phyloP scores from a whole-genome alignment of 2,888 invertebrate species.

The Ferdinandea cuprea region DNA sequence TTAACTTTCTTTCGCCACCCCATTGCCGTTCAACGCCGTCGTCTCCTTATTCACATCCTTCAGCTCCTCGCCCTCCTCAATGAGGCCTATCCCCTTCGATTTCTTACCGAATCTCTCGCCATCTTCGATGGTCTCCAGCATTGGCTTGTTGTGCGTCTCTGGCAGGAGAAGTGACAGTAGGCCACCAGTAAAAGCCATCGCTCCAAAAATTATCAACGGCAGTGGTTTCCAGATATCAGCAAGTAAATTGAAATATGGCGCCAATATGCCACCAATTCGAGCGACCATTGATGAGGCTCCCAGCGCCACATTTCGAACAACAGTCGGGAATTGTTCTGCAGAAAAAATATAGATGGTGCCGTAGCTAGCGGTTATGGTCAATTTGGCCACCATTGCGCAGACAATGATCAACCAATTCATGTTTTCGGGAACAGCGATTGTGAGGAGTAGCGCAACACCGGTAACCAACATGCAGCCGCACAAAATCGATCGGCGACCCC shows the following conservation, averaged over 20 bases:
- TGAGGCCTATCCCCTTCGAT: constrained; percentile 62
- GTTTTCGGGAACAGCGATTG: constrained; percentile 85
- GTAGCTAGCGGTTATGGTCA: constrained; percentile 89
- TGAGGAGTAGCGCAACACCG: constrained; percentile 85
- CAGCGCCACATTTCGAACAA: constrained; percentile 92
- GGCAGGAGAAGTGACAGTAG: constrained; percentile 89
- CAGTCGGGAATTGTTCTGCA: constrained; percentile 90
- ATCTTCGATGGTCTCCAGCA: constrained; percentile 92
- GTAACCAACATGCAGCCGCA: constrained; percentile 88
- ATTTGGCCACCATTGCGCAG: constrained; percentile 88
- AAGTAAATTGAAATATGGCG: constrained; percentile 92
- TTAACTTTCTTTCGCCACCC: constrained; percentile 49
- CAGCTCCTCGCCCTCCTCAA: constrained; percentile 75
- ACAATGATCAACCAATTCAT: constrained; percentile 85
- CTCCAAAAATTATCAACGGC: constrained; percentile 89
- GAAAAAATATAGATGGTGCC: constrained; percentile 89
- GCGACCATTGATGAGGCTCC: constrained; percentile 94
- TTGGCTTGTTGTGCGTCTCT: constrained; percentile 89
- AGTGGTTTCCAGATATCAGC: constrained; percentile 85
- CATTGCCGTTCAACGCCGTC: constrained; percentile 36
- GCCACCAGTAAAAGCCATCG: constrained; percentile 88
- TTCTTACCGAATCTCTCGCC: constrained; percentile 87
- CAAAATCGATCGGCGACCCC: constrained; percentile 88
- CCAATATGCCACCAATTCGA: constrained; percentile 87
- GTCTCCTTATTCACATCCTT: constrained; percentile 49